Conservation (phyloP, 2,797 vertebrate genomes). For the Syngnathus rostellatus region DNA sequence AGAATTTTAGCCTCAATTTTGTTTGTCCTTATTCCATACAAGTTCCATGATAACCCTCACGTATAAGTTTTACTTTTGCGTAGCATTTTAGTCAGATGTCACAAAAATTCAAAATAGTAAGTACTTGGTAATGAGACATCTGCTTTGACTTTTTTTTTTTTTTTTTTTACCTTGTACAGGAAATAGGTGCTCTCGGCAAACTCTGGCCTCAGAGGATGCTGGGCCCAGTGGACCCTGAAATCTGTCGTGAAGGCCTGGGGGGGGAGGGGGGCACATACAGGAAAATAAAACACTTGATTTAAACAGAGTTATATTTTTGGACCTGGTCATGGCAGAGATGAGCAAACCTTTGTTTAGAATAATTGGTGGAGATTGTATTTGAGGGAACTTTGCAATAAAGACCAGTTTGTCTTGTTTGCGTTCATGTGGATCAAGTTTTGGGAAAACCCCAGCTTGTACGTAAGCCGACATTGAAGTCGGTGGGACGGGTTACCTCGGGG, state of each 20-base stretch:
- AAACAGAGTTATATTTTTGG: no score
- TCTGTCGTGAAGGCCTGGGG: constrained; percentile 95
- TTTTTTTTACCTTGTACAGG: constrained; percentile 85
- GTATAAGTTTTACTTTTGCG: neutral
- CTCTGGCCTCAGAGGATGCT: constrained; percentile 94
- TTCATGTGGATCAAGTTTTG: neutral
- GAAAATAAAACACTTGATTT: neutral
- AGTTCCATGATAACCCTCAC: no score
- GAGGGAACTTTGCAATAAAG: no score
- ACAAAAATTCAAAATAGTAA: no score
- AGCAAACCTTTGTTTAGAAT: neutral
- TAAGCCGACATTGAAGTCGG: no score
- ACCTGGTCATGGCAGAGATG: no score
- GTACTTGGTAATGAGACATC: neutral
- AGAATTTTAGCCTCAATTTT: neutral
- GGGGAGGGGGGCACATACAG: constrained; percentile 8
- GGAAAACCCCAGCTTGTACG: neutral
- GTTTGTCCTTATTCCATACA: neutral
- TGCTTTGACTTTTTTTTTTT: constrained; percentile 12
- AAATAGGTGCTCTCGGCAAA: constrained; percentile 99
- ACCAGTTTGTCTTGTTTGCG: no score
- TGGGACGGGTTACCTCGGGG: constrained; percentile 78
- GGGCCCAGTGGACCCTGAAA: constrained; percentile 97
- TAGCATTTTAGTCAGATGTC: neutral
- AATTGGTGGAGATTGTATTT: neutral